Evolutionary conservation across 2,797 vertebrate species (phyloP), one percentile per base, ranked within the genome.

Genomic region (Tapirus indicus): DNA sequence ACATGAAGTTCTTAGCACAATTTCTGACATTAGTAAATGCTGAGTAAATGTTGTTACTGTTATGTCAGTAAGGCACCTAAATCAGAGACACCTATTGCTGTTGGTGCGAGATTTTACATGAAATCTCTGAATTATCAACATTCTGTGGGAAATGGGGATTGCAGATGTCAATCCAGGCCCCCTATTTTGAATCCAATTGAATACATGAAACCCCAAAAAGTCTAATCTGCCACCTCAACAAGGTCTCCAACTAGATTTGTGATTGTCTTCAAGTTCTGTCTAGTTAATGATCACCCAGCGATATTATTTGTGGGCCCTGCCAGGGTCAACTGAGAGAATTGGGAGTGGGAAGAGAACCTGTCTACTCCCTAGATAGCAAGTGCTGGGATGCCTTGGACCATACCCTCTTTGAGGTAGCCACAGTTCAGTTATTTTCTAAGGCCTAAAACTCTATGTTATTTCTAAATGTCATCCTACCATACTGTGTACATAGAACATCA

Each of bases 391-490:
- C 10, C 58, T 16, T 71, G 18, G 13, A 16, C 0, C 27, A 60
- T 35, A 62, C 1, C 27, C 8, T 78, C 27, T 91, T 89, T 91
- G 54, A 75, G 44, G 12, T 58, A 93, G 18, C 16, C 54, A 88
- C 8, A 58, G 21, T 88, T 93, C 8, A 92, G 2, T 71, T 95
- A 79, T 60, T 79, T 92, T 82, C 47, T 88, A 77, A 88, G 66
- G 5, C 13, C 7, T 62, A 62, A 85, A 92, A 75, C 8, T 74
- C 29, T 38, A 71, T 38, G 12, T 66, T 14, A 80, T 85, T 88
- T 49, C 16, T 41, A 71, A 79, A 3, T 79, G 52, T 1, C 32
- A 85, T 74, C 11, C 18, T 72, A 56, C 68, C 32, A 71, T 83
- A 29, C 10, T 2, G 23, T 94, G 25, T 54, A 91, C 16, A 93